Evolutionary conservation across 2,797 vertebrate genomes (phyloP), one percentile per base, ranked within the genome.

Genomic region (Pteronotus mesoamericanus): DNA sequence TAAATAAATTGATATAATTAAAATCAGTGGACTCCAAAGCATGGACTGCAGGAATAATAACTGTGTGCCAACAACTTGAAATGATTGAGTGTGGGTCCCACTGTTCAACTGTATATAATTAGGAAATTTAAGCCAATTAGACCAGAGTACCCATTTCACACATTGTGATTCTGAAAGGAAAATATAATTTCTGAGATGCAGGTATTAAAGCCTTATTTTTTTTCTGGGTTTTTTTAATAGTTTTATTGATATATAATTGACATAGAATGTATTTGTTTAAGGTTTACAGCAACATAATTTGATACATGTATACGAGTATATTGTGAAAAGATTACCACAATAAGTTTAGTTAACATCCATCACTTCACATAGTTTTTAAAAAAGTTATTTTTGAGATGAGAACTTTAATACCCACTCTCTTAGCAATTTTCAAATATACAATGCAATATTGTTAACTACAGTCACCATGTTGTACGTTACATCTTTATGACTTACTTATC

Each of bases 1-100:
- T 92, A 90, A 95, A 82, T 88, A 83, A 94, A 94, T 71, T 2
- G 22, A n/a, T 72, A 59, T 84, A 75, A 97, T 94, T 95, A 89
- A 96, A 96, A 96, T 83, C 48, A 93, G 64, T 75, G 18, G 86
- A 51, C 46, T 80, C 64, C 66, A 72, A 61, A 39, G 7, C 12
- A 5, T 69, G 61, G 29, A 69, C 29, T 75, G 46, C 71, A 86
- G 68, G 91, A 66, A 74, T 91, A 42, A 79, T 84, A 68, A 92
- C 71, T 55, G 22, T 64, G 42, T 68, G n/a, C 32, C 34, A 93
- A 46, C 37, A 46, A 37, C 37, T 83, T 94, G 57, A 85, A 96
- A 86, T 64, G 37, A 77, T 55, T 72, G 77, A 64, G 15, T 16
- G 15, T 90, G 22, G 2, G 6, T 55, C 80, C n/a, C 55, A 42